Conservation (phyloP, 1,140 invertebrate species). For the Brachionus calyciflorus region DNA sequence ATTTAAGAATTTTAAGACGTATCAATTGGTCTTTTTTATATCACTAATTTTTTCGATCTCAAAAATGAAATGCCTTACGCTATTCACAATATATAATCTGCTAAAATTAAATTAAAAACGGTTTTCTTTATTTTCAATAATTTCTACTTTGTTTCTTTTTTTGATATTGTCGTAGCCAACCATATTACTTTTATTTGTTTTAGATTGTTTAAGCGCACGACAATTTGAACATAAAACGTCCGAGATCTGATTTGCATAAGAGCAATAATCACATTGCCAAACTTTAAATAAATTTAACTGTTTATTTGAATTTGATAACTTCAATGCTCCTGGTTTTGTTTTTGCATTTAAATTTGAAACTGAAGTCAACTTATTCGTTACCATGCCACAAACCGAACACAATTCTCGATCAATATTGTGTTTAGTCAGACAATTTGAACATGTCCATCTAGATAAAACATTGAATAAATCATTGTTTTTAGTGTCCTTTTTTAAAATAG, state of each 20-base stretch:
- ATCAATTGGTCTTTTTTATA: too few species aligned
- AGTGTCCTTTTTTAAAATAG: neutral
- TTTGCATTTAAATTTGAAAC: neutral
- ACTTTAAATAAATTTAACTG: neutral
- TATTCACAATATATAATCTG: too few species aligned
- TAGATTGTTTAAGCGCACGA: neutral
- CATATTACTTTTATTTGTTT: neutral
- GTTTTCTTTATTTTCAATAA: too few species aligned
- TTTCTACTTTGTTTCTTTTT: too few species aligned
- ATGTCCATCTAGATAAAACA: constrained; percentile 20
- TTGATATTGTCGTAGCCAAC: neutral
- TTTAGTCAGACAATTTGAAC: neutral
- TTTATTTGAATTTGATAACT: neutral
- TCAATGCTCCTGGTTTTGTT: neutral
- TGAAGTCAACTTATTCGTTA: neutral
- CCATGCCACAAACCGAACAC: neutral
- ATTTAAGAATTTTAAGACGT: too few species aligned
- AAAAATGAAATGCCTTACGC: too few species aligned
- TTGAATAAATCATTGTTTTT: neutral
- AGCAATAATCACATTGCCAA: neutral
- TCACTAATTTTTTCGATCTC: too few species aligned
- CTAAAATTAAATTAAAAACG: too few species aligned
- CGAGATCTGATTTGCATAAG: neutral
- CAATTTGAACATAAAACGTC: neutral
- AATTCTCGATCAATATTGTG: neutral